Base-by-base conservation (phyloP, 2,888 invertebrate genomes). In the Nematopogon swammerdamellus region DNA sequence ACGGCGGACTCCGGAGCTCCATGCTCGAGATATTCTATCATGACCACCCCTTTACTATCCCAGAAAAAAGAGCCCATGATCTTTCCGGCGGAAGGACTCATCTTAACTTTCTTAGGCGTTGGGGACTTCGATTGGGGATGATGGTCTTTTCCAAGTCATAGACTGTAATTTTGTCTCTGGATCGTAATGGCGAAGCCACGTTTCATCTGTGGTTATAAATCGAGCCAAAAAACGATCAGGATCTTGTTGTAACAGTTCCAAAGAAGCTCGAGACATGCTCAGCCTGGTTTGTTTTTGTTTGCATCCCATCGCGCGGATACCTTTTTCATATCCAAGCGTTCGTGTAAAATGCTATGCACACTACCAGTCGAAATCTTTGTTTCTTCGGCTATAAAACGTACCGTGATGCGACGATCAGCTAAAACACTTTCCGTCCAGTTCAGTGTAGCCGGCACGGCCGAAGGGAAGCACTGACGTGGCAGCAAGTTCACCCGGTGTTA, bases 91-190 rank as follows among this genome's bases (percentile, higher is more conserved):
- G 46, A 52, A 8, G 47, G 46, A 30, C 25, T 25, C 25, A 50
- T 50, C 45, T 53, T 54, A 49, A 56, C 55, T 49, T 54, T 54
- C 51, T 54, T 58, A 18, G 50, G 52, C 52, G 25, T 25, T 25
- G 25, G 25, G 25, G 25, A 25, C 10, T 25, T 25, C n/a, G n/a
- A n/a, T n/a, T n/a, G n/a, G n/a, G n/a, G n/a, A n/a, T n/a, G n/a
- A n/a, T 25, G 4, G 25, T 10, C 25, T 18, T 36, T 54, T 53
- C 46, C 50, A 54, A 10, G 54, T 50, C 52, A 55, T 55, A 3
- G 47, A 54, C n/a, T 52, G 49, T 20, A 52, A 51, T 52, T 54
- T 52, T 1, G 46, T 53, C 51, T 25, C 25, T 25, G 25, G 25
- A 25, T 54, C 51, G 8, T 51, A 52, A 51, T 54, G 25, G 25